phyloP scores from a whole-genome alignment of 1,140 invertebrate species.

The Lordiphosa collinella region DNA sequence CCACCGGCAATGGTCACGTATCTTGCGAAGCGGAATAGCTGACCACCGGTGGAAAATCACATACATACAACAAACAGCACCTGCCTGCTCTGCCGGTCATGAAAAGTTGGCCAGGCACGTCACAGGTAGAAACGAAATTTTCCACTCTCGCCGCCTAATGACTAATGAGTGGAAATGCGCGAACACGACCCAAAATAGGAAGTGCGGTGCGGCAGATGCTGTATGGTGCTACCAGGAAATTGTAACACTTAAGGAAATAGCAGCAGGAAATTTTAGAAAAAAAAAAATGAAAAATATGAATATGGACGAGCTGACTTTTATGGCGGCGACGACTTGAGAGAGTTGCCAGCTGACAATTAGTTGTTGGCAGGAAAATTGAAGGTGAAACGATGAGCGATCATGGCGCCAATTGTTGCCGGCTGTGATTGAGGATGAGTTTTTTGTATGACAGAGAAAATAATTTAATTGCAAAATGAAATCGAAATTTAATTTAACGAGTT shows the following conservation, averaged over 20 bases:
- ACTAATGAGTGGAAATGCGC: slow-evolving; percentile 52
- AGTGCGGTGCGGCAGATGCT: slow-evolving; percentile 31
- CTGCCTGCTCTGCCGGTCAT: slow-evolving; percentile 15
- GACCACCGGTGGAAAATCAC: slow-evolving; percentile 36
- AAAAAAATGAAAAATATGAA: slow-evolving; percentile 30
- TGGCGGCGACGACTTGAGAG: slow-evolving; percentile 1
- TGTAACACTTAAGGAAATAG: slow-evolving; percentile 43
- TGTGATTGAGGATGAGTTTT: not conserved
- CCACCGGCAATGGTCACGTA: slow-evolving; percentile 49
- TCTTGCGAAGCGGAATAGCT: slow-evolving; percentile 56
- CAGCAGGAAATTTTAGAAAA: slow-evolving; percentile 62
- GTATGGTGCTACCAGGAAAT: slow-evolving; percentile 42
- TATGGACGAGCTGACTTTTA: slow-evolving; percentile 13
- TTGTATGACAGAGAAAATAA: not conserved
- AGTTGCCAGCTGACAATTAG: not conserved
- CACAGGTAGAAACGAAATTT: slow-evolving; percentile 30
- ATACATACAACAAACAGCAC: slow-evolving; percentile 28
- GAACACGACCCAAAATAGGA: slow-evolving; percentile 40
- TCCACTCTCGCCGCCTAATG: slow-evolving; percentile 42
- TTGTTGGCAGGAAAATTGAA: slow-evolving; percentile 4
- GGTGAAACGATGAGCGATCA: slow-evolving; percentile 3
- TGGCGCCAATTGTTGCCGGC: not conserved
- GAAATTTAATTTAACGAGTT: too few relatives aligned
- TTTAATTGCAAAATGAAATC: not conserved
- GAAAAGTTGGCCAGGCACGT: slow-evolving; percentile 54